These are phyloP conservation scores for Caenorhabditis sp. DNA, from an alignment of 2,888 invertebrate genomes.

Conservation along the genomic window DNA sequence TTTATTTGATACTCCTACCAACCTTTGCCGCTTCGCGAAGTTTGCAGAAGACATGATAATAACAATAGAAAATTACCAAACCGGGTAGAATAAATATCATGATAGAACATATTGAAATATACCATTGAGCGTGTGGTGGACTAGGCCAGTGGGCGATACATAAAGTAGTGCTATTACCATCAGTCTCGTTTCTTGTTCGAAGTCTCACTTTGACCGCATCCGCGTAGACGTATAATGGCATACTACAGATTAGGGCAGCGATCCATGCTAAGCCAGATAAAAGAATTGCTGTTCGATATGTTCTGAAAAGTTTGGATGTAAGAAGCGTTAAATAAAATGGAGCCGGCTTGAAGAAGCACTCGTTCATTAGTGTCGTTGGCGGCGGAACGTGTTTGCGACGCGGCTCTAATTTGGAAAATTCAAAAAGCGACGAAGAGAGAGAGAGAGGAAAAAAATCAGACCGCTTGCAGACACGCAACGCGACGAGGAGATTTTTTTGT, in stretches of 20 bases:
- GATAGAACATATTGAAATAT: slow-evolving; percentile 65
- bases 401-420: too few relatives aligned
- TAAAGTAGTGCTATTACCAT: slow-evolving; percentile 52
- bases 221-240: slow-evolving; percentile 63
- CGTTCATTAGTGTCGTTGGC: too few relatives aligned
- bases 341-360: too few relatives aligned
- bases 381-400: too few relatives aligned
- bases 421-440: too few relatives aligned
- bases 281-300: slow-evolving; percentile 58
- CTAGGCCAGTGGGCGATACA: slow-evolving; percentile 67
- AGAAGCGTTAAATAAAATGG: background rate
- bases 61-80: slow-evolving; percentile 64
- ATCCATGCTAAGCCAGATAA: slow-evolving; percentile 63
- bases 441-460: too few relatives aligned
- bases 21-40: slow-evolving; percentile 57
- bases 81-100: slow-evolving; percentile 68
- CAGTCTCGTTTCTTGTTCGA: slow-evolving; percentile 35
- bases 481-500: too few relatives aligned
- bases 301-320: slow-evolving; percentile 30
- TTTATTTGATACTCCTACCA: slow-evolving; percentile 5
- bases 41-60: slow-evolving; percentile 68
- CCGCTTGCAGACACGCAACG: too few relatives aligned
- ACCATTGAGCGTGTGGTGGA: slow-evolving; percentile 61
- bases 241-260: slow-evolving; percentile 58
- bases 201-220: slow-evolving; percentile 53